phyloP scores from a whole-genome alignment of 1,140 invertebrate species.

The Scaptomyza montana region DNA sequence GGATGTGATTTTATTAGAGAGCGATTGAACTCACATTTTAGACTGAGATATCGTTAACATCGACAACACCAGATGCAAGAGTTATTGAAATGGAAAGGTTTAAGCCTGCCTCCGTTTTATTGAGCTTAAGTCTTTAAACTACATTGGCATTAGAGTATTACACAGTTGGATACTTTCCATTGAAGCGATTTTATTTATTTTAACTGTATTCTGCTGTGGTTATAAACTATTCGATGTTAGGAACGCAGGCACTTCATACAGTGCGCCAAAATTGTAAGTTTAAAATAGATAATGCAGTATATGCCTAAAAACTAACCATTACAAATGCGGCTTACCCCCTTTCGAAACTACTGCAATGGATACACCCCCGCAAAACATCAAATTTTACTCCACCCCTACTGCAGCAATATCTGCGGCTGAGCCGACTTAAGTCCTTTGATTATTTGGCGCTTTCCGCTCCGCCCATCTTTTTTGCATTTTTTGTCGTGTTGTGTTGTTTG shows the following conservation, averaged over 20 bases:
- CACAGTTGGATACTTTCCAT: background rate
- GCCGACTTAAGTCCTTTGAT: conserved; percentile 73
- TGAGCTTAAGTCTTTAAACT: no score
- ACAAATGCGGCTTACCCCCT: background rate
- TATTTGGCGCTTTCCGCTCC: conserved; percentile 49
- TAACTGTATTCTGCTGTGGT: background rate
- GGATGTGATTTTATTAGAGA: no score
- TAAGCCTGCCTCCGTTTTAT: no score
- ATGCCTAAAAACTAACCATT: background rate
- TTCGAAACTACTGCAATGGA: conserved; percentile 24
- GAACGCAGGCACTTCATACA: background rate
- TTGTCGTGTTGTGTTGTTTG: background rate
- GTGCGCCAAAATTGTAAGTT: background rate
- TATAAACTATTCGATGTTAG: background rate
- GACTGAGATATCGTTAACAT: no score
- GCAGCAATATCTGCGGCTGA: conserved; percentile 52
- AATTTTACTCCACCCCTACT: background rate
- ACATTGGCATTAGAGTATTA: background rate
- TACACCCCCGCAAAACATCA: background rate
- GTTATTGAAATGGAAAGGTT: no score
- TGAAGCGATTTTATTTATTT: background rate
- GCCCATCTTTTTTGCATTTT: conserved; percentile 41
- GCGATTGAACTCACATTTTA: no score
- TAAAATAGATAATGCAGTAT: background rate
- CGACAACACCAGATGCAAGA: no score